Evolutionary conservation across 1,140 invertebrate species (phyloP), one percentile per base, ranked within the genome.

Genomic region (Euwallacea fornicatus): DNA sequence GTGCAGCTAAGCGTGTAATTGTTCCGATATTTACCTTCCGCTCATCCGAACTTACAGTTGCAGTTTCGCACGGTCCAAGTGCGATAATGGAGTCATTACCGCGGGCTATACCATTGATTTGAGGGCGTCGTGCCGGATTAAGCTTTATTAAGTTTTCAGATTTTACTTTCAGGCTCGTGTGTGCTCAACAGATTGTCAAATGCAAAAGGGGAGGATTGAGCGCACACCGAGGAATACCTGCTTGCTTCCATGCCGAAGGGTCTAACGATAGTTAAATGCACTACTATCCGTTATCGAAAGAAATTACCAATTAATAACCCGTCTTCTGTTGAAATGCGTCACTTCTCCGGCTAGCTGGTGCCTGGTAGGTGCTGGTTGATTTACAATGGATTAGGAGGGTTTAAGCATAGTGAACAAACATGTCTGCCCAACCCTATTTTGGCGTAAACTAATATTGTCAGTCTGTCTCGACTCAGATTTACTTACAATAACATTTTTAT

Each of bases 21-120:
- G 75, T 67, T 73, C 69, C 73, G 63, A 69, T 76, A 76, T 76
- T 76, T 74, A 76, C 75, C 75, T 76, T 76, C 64, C 70, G 73
- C 75, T 71, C 64, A 65, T 69, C 41, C 41, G 58, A 59, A 68
- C 66, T 76, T 74, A 70, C 73, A 76, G 66, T 76, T 76, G 75
- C 66, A 76, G 54, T 74, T 76, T 76, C 75, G 66, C 58, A 66
- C 59, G 67, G 53, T 47, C 62, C 9, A 50, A 16, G 42, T 15
- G 63, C 69, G 42, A 64, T 71, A 71, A 64, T 71, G 69, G 69
- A 71, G 69, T 67, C 63, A 68, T 56, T 42, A 58, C 69, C 69
- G 50, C 61, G 43, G 61, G 69, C 60, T 21, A 47, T 56, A 54
- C 46, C 61, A 62, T 21, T 61, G 59, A 69, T 62, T 42, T 59